phyloP scores from a whole-genome alignment of 1,140 invertebrate genomes.

The Penaeus vannamei region DNA sequence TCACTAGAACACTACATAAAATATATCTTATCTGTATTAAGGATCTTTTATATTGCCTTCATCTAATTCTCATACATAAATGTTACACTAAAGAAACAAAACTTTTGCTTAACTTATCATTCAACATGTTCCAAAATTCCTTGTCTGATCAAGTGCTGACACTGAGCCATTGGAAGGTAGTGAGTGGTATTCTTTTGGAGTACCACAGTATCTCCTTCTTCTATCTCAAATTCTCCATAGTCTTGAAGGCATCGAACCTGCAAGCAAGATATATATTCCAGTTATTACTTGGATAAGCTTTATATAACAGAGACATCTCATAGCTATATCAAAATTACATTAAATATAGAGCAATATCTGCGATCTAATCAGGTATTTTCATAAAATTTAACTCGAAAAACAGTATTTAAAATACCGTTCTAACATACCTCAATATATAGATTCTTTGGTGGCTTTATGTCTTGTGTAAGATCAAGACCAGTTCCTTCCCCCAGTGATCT shows the following conservation, averaged over 20 bases:
- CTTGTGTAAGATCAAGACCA: slow-evolving; percentile 89
- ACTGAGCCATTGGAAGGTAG: slow-evolving; percentile 88
- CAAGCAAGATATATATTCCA: slow-evolving; percentile 61
- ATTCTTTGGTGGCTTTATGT: slow-evolving; percentile 92
- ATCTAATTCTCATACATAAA: too few species aligned
- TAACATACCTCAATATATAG: slow-evolving; percentile 86
- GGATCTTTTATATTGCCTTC: too few species aligned
- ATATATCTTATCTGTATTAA: too few species aligned
- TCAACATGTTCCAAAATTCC: slow-evolving; percentile 88
- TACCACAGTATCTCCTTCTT: slow-evolving; percentile 89
- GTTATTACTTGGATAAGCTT: not conserved
- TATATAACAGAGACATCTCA: not conserved
- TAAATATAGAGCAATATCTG: not conserved
- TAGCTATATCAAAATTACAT: not conserved
- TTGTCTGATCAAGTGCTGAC: slow-evolving; percentile 92
- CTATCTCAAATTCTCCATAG: slow-evolving; percentile 94
- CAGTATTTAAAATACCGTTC: not conserved
- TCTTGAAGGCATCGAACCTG: slow-evolving; percentile 89
- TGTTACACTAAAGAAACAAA: too few species aligned
- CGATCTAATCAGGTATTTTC: not conserved
- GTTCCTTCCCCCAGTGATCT: slow-evolving; percentile 83
- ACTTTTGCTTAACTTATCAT: slow-evolving; percentile 10
- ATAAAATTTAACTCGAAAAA: slow-evolving; percentile 16
- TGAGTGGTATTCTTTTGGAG: slow-evolving; percentile 95
- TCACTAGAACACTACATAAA: too few species aligned